Base-by-base conservation (phyloP, 2,888 invertebrate species). In the Barypeithes pellucidus region DNA sequence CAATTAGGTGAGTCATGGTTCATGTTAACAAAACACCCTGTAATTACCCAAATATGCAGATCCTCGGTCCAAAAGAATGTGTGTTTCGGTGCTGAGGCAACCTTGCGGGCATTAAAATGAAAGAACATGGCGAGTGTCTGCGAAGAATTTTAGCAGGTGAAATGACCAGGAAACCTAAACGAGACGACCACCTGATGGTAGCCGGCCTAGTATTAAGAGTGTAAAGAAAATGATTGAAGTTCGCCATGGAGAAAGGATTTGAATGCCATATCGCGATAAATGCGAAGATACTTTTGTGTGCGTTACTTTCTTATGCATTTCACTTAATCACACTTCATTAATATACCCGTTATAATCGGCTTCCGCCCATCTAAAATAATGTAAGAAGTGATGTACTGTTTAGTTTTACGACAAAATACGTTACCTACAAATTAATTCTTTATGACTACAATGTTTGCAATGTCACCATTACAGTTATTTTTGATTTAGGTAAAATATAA, bases 161-260 rank as follows among this genome's bases (percentile, higher is more conserved):
- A 67, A 59, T 67, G 59, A 43, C 67, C 47, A 45, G 33, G 47
- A 29, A 67, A 57, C 57, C 67, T 47, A 67, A 33, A 59, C 67
- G 59, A 67, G 67, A 67, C 67, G 67, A 67, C 67, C 59, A 29
- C 67, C 67, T 59, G 67, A 57, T 67, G 50, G 41, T 63, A 33
- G 50, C n/a, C 63, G 63, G 63, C 63, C 63, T 50, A 50, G 50
- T 47, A 63, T 50, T 63, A 14, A 62, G 47, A 63, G 20, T 50
- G 12, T 36, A 45, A 24, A 16, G 29, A 45, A 45, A 20, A 63
- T 36, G 50, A 50, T 20, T 8, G 18, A 45, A 20, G 29, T 24
- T 50, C 11, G 50, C n/a, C 18, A 63, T 18, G 63, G 63, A 50
- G 63, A 63, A 63, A 63, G 63, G 63, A 50, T 45, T 63, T 16